A percentile compares a stretch with the other conserved stretches of the same genome.
phyloP scores from a whole-genome alignment of 2,113 vertebrate species.

The Montifringilla adamsi region DNA sequence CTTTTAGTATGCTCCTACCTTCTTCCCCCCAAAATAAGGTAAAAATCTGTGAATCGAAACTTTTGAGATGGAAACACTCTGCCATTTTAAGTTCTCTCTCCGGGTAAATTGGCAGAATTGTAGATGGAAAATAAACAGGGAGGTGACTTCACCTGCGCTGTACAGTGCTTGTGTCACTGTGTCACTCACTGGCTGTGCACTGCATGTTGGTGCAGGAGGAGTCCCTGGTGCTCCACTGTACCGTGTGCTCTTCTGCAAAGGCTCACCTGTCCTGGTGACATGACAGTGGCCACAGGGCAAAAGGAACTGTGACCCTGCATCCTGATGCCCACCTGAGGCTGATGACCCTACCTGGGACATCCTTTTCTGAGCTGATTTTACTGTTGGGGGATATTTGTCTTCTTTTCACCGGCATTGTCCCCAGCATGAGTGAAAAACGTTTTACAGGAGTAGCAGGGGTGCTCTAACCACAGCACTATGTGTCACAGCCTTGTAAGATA shows the following conservation, averaged over 20 bases:
- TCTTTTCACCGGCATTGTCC: not conserved
- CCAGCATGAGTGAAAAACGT: not conserved
- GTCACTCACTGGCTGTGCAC: rapidly evolving
- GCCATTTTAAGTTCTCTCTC: not conserved
- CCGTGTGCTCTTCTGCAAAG: not conserved
- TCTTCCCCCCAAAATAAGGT: rapidly evolving
- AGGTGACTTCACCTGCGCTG: not conserved
- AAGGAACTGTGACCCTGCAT: not conserved
- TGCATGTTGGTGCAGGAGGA: not conserved
- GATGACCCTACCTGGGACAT: not conserved
- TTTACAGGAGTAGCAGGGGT: not conserved
- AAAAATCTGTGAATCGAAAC: not conserved
- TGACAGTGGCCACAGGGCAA: not conserved
- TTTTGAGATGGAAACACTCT: not conserved
- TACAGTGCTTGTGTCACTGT: rapidly evolving
- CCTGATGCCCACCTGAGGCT: not conserved
- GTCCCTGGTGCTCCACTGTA: not conserved
- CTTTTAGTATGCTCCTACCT: not conserved
- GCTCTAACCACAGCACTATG: not conserved
- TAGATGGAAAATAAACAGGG: too few relatives aligned
- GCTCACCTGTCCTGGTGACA: not conserved
- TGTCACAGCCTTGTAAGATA: not conserved
- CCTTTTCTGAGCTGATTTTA: not conserved
- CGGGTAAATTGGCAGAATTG: not conserved
- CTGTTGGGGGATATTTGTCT: not conserved